Conservation (phyloP, 2,797 vertebrate species). For the Heterohyrax brucei region DNA sequence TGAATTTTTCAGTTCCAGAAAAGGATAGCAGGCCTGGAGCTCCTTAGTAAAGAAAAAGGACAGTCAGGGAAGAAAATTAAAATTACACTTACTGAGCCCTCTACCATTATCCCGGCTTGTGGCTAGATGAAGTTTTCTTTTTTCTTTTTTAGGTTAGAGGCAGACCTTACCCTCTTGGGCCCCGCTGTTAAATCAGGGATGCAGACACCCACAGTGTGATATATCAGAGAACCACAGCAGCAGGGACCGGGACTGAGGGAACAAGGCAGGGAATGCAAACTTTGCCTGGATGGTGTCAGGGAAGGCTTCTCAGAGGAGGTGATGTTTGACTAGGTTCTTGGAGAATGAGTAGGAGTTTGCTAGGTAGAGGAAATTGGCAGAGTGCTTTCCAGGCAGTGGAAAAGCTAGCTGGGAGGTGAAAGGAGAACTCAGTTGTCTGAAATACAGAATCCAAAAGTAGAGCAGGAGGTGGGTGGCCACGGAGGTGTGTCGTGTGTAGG, state of each 20-base stretch:
- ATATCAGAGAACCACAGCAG: background rate
- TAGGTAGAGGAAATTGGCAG: background rate
- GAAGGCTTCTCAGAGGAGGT: background rate
- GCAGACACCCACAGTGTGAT: background rate
- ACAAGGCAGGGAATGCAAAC: accelerated
- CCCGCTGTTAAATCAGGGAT: background rate
- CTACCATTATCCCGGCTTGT: background rate
- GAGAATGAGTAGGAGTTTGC: conserved; percentile 30
- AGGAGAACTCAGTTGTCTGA: background rate
- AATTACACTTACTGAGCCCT: background rate
- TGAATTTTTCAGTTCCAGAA: conserved; percentile 38
- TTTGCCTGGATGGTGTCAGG: background rate
- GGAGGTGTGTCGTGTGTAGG: background rate
- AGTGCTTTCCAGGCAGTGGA: background rate
- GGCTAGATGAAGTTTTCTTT: background rate
- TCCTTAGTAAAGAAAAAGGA: background rate
- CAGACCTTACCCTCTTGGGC: background rate
- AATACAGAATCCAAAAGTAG: background rate
- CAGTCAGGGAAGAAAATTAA: conserved; percentile 14
- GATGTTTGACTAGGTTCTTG: background rate
- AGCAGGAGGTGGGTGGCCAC: background rate
- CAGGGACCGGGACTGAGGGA: background rate
- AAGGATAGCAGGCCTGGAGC: background rate
- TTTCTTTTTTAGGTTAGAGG: background rate
- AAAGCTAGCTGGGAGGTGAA: background rate